These are phyloP conservation scores for Andrena chrysosceles DNA, from an alignment of 2,888 invertebrate genomes.

Conservation along the genomic window DNA sequence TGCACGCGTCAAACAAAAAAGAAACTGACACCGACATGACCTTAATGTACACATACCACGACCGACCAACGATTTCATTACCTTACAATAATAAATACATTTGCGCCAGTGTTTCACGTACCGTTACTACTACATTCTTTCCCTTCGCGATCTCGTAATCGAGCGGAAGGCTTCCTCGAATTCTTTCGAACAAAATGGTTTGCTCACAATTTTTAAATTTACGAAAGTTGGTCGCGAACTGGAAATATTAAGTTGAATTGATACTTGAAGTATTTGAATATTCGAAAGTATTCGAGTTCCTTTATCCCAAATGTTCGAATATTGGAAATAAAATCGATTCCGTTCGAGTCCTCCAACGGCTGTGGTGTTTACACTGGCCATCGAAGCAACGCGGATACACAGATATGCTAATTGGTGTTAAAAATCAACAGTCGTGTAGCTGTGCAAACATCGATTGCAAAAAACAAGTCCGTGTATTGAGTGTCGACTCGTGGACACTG, in stretches of 20 bases:
- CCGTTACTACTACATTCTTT: background rate
- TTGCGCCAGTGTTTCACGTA: background rate
- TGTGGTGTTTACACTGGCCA: slow-evolving; percentile 7
- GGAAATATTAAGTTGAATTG: no score
- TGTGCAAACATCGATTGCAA: slow-evolving; percentile 24
- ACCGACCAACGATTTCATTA: slow-evolving; percentile 19
- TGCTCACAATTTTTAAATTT: background rate
- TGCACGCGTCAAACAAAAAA: slow-evolving; percentile 26
- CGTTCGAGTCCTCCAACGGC: background rate
- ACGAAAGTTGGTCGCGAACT: no score
- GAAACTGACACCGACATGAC: slow-evolving; percentile 16
- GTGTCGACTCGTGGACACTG: slow-evolving; percentile 2
- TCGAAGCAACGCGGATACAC: slow-evolving; percentile 2
- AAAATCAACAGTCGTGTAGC: slow-evolving; percentile 45
- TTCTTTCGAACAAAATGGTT: background rate
- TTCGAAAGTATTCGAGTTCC: background rate
- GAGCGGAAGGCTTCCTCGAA: slow-evolving; percentile 5
- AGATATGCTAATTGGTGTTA: slow-evolving; percentile 42
- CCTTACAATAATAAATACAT: slow-evolving; percentile 22
- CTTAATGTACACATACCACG: slow-evolving; percentile 31
- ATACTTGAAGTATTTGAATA: background rate
- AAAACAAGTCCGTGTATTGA: slow-evolving; percentile 23
- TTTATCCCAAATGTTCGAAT: background rate
- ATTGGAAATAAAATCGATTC: background rate
- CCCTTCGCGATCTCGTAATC: background rate